Conservation (phyloP, 2,797 vertebrate genomes). For the Anguilla megastoma region DNA sequence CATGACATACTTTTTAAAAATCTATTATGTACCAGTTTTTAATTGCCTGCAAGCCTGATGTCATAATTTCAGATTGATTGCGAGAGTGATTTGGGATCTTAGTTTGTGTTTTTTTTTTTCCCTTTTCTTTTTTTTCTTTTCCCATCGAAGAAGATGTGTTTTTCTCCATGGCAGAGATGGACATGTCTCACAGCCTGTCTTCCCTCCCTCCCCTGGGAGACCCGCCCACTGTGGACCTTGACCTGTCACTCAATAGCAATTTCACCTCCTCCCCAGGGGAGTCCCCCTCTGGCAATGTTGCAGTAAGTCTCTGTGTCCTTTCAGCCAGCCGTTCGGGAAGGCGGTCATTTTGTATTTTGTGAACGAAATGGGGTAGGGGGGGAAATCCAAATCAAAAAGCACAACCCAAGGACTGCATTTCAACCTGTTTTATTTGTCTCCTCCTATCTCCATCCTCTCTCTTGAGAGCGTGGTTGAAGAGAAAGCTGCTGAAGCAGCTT, state of each 20-base stretch:
- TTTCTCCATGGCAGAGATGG: constrained; percentile 99
- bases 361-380: neutral
- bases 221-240: constrained; percentile 92
- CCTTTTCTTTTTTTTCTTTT: constrained; percentile 16
- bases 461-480: neutral
- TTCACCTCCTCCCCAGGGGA: constrained; percentile 86
- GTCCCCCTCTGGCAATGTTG: constrained; percentile 82
- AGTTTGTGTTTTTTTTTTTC: neutral
- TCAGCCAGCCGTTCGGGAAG: neutral
- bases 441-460: neutral
- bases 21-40: neutral
- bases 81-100: neutral
- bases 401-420: neutral
- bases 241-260: constrained; percentile 93
- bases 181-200: constrained; percentile 96
- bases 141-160: constrained; percentile 90
- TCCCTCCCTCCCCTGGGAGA: constrained; percentile 96
- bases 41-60: neutral
- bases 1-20: neutral
- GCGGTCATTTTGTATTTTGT: too few relatives aligned
- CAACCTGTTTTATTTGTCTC: neutral
- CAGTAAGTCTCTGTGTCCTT: constrained; percentile 68
- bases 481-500: neutral
- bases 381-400: neutral
- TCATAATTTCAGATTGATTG: neutral